A percentile compares a stretch with the other conserved stretches of the same genome.
phyloP scores from a whole-genome alignment of 1,140 invertebrate species.

The Drosophila pseudoananassae region DNA sequence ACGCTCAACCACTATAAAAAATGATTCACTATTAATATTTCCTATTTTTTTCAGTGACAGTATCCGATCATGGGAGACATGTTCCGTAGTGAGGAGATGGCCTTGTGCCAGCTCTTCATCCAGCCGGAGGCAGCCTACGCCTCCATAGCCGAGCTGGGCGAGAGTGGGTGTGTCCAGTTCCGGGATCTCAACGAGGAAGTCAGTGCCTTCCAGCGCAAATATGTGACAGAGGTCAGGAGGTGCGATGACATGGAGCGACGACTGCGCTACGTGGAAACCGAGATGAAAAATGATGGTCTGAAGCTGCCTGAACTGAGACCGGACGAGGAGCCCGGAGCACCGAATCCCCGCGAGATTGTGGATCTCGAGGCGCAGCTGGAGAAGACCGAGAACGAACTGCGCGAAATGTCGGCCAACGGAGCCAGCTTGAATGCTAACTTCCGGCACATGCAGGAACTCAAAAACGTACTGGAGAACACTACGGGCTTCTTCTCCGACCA shows the following conservation, averaged over 20 bases:
- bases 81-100: conserved; percentile 95
- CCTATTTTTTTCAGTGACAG: conserved; percentile 17
- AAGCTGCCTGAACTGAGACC: conserved; percentile 91
- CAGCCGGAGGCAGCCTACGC: conserved; percentile 95
- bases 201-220: conserved; percentile 97
- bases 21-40: background rate
- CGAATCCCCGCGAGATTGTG: conserved; percentile 98
- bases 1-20: background rate
- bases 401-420: conserved; percentile 96
- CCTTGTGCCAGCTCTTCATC: conserved; percentile 93
- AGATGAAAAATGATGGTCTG: conserved; percentile 95
- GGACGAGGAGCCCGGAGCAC: conserved; percentile 97
- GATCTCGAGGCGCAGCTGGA: conserved; percentile 92
- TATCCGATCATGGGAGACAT: conserved; percentile 88
- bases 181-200: conserved; percentile 96
- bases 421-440: conserved; percentile 97
- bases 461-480: conserved; percentile 96
- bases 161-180: conserved; percentile 95
- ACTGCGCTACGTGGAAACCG: conserved; percentile 95
- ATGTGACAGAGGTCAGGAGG: conserved; percentile 95
- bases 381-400: conserved; percentile 96
- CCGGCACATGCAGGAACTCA: conserved; percentile 96
- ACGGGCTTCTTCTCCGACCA: conserved; percentile 85
- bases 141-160: conserved; percentile 94
- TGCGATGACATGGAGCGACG: conserved; percentile 98